Evolutionary conservation across 2,888 invertebrate species (phyloP).

Genomic region (Chrysolina haemoptera): DNA sequence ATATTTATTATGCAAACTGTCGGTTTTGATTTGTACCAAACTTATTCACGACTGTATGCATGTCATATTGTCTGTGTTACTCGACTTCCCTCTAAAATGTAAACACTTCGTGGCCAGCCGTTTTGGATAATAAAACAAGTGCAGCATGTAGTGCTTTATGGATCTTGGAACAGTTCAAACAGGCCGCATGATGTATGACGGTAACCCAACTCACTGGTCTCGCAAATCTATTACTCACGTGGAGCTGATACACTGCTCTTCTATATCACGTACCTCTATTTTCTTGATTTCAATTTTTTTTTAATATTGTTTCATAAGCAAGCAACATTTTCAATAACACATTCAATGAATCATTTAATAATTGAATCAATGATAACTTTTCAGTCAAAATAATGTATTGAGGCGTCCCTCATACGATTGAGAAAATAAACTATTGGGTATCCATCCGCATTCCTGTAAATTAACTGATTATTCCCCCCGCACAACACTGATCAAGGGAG

Average conservation of each 20-base stretch:
- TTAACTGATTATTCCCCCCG: too few relatives aligned
- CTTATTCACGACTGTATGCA: conserved; percentile 41
- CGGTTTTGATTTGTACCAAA: conserved; percentile 34
- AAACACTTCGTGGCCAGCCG: conserved; percentile 44
- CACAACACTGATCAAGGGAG: too few relatives aligned
- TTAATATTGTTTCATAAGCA: too few relatives aligned
- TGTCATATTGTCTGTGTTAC: conserved; percentile 36
- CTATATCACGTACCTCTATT: background rate
- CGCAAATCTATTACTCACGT: conserved; percentile 54
- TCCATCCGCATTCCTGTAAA: too few relatives aligned
- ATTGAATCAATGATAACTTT: too few relatives aligned
- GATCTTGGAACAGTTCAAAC: conserved; percentile 53
- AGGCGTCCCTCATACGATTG: too few relatives aligned
- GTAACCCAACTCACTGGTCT: conserved; percentile 48
- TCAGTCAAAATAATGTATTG: too few relatives aligned
- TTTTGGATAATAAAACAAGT: conserved; percentile 53
- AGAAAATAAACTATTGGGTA: too few relatives aligned
- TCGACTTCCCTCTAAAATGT: conserved; percentile 35
- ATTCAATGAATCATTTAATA: too few relatives aligned
- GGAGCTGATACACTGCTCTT: conserved; percentile 30
- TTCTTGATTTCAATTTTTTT: too few relatives aligned
- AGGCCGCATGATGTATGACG: conserved; percentile 52
- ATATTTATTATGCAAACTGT: conserved; percentile 28
- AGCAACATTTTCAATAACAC: too few relatives aligned
- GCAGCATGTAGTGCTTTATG: conserved; percentile 48